phyloP scores from a whole-genome alignment of 2,888 invertebrate genomes.

The Ophion slaviceki region DNA sequence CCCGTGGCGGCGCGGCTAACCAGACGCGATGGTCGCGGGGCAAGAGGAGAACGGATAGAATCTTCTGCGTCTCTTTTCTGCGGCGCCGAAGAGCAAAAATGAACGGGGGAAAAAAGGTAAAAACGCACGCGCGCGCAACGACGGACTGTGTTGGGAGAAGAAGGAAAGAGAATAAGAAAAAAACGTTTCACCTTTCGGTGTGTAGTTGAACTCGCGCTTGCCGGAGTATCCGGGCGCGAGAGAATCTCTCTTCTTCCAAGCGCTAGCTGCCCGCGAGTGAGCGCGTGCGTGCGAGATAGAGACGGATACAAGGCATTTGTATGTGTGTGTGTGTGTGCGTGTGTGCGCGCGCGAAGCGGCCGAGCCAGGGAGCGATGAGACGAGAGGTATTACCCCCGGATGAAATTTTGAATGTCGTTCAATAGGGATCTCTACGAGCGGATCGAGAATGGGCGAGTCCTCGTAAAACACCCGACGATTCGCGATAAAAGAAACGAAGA shows the following conservation, averaged over 20 bases:
- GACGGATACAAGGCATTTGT: slow-evolving; percentile 4
- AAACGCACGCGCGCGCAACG: background rate
- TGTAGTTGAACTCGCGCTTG: slow-evolving; percentile 60
- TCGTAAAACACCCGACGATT: slow-evolving; percentile 25
- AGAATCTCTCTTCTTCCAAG: background rate
- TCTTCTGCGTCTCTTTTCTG: slow-evolving; percentile 56
- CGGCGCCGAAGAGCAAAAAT: slow-evolving; percentile 49
- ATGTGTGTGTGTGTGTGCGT: background rate
- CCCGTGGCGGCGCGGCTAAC: background rate
- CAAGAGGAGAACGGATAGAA: background rate
- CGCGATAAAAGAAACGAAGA: slow-evolving; percentile 4
- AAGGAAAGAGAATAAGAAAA: slow-evolving; percentile 31
- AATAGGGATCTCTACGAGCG: slow-evolving; percentile 58
- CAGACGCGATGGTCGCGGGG: background rate
- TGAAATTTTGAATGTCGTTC: slow-evolving; percentile 66
- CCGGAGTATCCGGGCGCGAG: slow-evolving; percentile 55
- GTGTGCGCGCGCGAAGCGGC: slow-evolving; percentile 21
- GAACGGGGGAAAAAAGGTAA: slow-evolving; percentile 24
- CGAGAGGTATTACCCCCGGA: slow-evolving; percentile 56
- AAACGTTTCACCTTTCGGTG: slow-evolving; percentile 50
- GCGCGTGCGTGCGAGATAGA: slow-evolving; percentile 10
- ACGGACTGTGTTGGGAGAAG: background rate
- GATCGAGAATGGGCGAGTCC: slow-evolving; percentile 62
- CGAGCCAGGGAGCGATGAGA: slow-evolving; percentile 28
- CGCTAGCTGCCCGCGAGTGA: slow-evolving; percentile 4